Evolutionary conservation across 2,113 vertebrate genomes (phyloP), one percentile per base, ranked within the genome.

Genomic region (Indri indri): DNA sequence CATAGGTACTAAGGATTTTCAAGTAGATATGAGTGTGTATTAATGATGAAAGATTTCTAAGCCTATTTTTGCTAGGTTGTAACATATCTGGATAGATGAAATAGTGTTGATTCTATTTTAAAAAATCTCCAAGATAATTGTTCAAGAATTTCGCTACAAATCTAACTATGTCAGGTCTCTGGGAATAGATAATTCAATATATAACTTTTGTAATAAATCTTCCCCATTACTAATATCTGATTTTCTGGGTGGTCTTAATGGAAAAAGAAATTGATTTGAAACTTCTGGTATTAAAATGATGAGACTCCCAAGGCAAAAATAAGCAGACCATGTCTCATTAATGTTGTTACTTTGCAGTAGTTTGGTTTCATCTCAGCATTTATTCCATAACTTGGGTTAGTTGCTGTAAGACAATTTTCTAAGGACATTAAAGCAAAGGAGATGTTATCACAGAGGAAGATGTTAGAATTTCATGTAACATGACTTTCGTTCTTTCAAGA

Each of bases 261-360:
- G 40, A 80, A 93, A 97, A 94, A 47, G 57, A 82, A 89, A 84
- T 79, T 66, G 63, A 83, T 91, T 95, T 95, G 40, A 84, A 87
- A 93, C 23, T 88, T 73, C 54, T 82, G 50, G 23, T 42, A 63
- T 93, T 81, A 91, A 88, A 91, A 88, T 74, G 16, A 79, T 34
- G 50, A 80, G 65, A 68, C 47, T 54, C 14, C 22, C 40, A 57
- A 85, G 71, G 23, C 32, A 85, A 88, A 88, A 93, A 40, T 74
- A 85, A 68, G 20, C 9, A 90, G 37, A 81, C 59, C 11, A n/a
- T 9, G 0, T 94, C 68, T 68, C 92, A 87, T 68, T 89, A 79
- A 70, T 45, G 40, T 42, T 65, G 40, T 42, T 65, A 86, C 37
- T 71, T 59, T 81, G n/a, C 42, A 37, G n/a, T 61, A 42, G 54